These are phyloP conservation scores for Bicyclus anynana DNA, from an alignment of 1,140 invertebrate species.

Conservation along the genomic window DNA sequence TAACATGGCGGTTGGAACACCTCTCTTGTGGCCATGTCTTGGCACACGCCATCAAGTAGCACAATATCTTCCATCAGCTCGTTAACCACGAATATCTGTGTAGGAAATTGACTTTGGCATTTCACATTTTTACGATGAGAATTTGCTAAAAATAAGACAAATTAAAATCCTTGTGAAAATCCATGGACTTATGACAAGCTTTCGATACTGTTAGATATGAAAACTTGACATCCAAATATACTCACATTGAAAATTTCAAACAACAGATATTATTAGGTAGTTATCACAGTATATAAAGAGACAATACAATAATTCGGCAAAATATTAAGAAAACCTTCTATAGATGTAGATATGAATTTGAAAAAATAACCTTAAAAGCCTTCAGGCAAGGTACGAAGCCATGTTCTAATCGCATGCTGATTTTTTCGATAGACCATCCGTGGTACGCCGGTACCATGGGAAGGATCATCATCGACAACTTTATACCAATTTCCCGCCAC, in stretches of 20 bases:
- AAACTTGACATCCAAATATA: background rate
- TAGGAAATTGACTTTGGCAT: background rate
- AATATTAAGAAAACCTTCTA: too few relatives aligned
- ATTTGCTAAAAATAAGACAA: too few relatives aligned
- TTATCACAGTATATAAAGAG: too few relatives aligned
- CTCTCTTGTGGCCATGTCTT: conserved; percentile 60
- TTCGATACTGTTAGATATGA: background rate
- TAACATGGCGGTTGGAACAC: conserved; percentile 63
- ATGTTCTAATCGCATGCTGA: conserved; percentile 65
- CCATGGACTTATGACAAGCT: background rate
- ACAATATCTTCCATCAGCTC: conserved; percentile 68
- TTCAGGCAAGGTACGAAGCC: conserved; percentile 64
- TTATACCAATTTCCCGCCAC: conserved; percentile 70
- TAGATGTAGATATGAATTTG: too few relatives aligned
- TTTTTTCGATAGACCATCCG: conserved; percentile 48
- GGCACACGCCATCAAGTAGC: conserved; percentile 59
- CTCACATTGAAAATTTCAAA: too few relatives aligned
- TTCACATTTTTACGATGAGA: background rate
- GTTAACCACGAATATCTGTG: conserved; percentile 61
- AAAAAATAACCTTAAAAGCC: conserved; percentile 54
- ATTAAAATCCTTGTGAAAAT: too few relatives aligned
- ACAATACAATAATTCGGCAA: too few relatives aligned
- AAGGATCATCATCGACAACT: conserved; percentile 55
- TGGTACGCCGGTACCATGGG: conserved; percentile 59
- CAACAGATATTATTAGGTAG: too few relatives aligned